Percentiles rank a stretch among this genome's conserved stretches.
These are phyloP conservation scores for Loxodonta africana DNA, from an alignment of 2,113 vertebrate genomes.

Conservation along the genomic window DNA sequence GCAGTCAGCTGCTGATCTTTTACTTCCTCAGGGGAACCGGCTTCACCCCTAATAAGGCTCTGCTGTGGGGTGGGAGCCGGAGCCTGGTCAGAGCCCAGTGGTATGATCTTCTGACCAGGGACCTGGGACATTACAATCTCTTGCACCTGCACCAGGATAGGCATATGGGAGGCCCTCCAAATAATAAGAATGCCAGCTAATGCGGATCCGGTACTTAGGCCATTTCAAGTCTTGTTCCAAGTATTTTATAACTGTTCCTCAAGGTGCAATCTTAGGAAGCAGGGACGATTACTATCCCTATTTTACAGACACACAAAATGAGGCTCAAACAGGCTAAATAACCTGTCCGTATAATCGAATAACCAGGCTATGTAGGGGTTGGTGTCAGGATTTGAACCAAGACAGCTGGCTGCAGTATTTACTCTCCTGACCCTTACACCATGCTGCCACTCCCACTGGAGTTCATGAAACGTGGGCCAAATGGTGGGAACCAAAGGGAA, in stretches of 20 bases:
- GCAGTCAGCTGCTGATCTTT: background rate
- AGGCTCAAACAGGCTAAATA: background rate
- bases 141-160: background rate
- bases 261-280: background rate
- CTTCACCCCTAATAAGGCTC: background rate
- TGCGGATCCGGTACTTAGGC: background rate
- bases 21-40: background rate
- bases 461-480: background rate
- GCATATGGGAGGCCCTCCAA: background rate
- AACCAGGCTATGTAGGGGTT: background rate
- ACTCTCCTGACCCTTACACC: background rate
- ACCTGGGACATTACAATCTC: background rate
- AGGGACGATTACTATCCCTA: background rate
- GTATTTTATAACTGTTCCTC: background rate
- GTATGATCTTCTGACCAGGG: background rate
- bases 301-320: background rate
- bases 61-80: background rate
- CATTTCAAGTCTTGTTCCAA: no score
- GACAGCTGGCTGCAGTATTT: background rate
- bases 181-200: background rate
- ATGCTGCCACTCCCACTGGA: background rate
- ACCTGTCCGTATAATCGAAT: no score
- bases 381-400: background rate
- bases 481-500: background rate
- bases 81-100: background rate